Percentiles rank a stretch among this genome's conserved stretches.
phyloP scores from a whole-genome alignment of 2,797 vertebrate species.

The Aphelocoma californica region DNA sequence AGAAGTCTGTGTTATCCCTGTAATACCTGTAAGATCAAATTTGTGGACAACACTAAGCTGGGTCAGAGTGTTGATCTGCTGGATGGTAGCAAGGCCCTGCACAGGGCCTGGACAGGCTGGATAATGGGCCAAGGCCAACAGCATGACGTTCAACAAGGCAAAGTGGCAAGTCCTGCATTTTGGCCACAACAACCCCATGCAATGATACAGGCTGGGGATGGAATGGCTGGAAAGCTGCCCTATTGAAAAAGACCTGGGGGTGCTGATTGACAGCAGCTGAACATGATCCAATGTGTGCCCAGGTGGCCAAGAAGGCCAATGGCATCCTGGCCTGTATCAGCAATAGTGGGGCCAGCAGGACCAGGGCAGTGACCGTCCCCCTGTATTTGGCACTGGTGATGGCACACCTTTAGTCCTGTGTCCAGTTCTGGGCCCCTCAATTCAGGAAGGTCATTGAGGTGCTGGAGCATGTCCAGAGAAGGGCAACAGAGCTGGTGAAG shows the following conservation, averaged over 20 bases:
- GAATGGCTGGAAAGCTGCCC: background rate
- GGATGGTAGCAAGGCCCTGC: background rate
- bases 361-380: accelerated
- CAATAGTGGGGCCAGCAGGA: background rate
- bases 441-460: background rate
- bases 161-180: background rate
- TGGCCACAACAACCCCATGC: background rate
- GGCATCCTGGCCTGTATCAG: background rate
- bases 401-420: background rate
- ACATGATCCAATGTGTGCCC: background rate
- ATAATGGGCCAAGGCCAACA: background rate
- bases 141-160: background rate
- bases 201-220: background rate
- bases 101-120: background rate
- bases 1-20: background rate
- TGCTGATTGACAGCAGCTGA: background rate
- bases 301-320: background rate
- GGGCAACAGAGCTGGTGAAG: background rate
- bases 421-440: too few relatives aligned
- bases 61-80: background rate
- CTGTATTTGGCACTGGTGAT: background rate
- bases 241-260: background rate
- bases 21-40: background rate
- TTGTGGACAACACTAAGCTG: too few relatives aligned
- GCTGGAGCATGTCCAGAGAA: background rate